Evolutionary conservation across 2,113 vertebrate genomes (phyloP).

Genomic region (Rafetus swinhoei): DNA sequence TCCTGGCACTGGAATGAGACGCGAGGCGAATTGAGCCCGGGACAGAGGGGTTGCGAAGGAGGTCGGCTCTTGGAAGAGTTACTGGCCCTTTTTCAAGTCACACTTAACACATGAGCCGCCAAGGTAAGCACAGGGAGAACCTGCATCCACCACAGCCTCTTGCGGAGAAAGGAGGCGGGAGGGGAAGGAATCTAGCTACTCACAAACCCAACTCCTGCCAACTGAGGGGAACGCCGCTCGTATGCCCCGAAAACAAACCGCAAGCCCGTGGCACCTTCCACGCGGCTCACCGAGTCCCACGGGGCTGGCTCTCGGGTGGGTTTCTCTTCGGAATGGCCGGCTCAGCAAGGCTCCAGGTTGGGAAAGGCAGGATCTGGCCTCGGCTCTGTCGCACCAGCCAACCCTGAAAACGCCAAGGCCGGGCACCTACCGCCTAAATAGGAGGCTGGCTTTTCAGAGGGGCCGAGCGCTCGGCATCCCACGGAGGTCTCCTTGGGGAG

Average conservation of each 20-base stretch:
- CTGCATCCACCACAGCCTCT: not conserved
- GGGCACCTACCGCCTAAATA: not conserved
- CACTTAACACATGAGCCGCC: not conserved
- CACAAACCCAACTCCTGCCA: not conserved
- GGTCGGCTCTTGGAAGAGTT: not conserved
- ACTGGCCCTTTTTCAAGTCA: not conserved
- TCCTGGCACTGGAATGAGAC: not conserved
- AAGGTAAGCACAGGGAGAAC: not conserved
- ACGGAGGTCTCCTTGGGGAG: not conserved
- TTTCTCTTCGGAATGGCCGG: not conserved
- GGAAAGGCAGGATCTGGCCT: not conserved
- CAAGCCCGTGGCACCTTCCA: not conserved
- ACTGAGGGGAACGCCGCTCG: not conserved
- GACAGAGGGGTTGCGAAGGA: not conserved
- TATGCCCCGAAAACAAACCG: not conserved
- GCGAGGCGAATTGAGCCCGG: fast-evolving
- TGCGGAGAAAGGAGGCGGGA: not conserved
- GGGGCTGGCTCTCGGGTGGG: not conserved
- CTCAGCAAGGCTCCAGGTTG: not conserved
- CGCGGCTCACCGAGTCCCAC: fast-evolving
- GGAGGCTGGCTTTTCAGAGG: not conserved
- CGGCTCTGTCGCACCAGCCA: not conserved
- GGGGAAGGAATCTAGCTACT: fast-evolving
- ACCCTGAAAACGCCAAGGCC: fast-evolving
- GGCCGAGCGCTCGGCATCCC: too few relatives aligned